These are phyloP conservation scores for Emys orbicularis DNA, from an alignment of 2,797 vertebrate species.

Conservation along the genomic window DNA sequence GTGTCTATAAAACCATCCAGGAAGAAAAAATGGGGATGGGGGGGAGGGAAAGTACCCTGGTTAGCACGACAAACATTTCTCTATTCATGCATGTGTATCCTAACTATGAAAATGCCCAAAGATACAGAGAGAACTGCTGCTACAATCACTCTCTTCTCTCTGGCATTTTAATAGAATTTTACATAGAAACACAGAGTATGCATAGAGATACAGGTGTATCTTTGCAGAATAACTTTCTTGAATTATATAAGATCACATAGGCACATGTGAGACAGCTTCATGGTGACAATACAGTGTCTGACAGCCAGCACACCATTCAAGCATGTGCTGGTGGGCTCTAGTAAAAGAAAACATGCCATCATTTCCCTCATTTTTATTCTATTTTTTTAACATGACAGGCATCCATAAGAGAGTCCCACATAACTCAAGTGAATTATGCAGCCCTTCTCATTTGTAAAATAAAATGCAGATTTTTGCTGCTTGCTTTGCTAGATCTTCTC, in stretches of 20 bases:
- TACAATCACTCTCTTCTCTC: constrained; percentile 52
- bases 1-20: constrained; percentile 78
- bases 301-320: constrained; percentile 6
- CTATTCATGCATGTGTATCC: constrained; percentile 64
- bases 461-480: constrained; percentile 72
- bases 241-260: constrained; percentile 64
- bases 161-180: constrained; percentile 51
- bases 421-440: constrained; percentile 70
- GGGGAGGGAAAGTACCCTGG: constrained; percentile 70
- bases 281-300: constrained; percentile 41
- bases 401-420: constrained; percentile 59
- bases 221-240: constrained; percentile 67
- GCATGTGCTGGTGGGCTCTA: not conserved
- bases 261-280: not conserved
- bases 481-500: constrained; percentile 47
- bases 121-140: constrained; percentile 46
- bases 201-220: constrained; percentile 41
- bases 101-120: constrained; percentile 61
- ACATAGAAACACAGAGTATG: constrained; percentile 27
- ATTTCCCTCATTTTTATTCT: constrained; percentile 39
- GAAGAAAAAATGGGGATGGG: constrained; percentile 37
- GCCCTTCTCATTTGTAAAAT: constrained; percentile 74
- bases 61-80: constrained; percentile 75
- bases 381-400: constrained; percentile 55
- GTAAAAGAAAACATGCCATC: constrained; percentile 34